These are phyloP conservation scores for Progne subis DNA, from an alignment of 2,113 vertebrate genomes.

Conservation along the genomic window DNA sequence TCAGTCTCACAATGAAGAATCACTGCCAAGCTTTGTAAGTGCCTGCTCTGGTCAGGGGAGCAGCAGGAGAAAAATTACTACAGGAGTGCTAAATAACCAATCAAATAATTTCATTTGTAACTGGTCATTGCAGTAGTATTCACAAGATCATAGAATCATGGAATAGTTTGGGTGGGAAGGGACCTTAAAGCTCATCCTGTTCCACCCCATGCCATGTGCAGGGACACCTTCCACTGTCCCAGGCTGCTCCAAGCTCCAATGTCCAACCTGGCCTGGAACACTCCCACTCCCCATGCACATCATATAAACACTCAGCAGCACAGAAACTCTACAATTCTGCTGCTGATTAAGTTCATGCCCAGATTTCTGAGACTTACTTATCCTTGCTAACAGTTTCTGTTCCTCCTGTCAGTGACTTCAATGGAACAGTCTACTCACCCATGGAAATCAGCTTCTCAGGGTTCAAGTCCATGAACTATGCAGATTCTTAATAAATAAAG, in stretches of 20 bases:
- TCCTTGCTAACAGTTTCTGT: neutral
- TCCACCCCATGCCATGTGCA: neutral
- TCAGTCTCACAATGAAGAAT: neutral
- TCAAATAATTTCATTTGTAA: neutral
- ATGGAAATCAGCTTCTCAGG: neutral
- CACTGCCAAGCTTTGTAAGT: accelerated
- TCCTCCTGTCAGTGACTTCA: neutral
- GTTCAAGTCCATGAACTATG: neutral
- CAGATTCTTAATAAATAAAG: neutral
- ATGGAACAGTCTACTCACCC: neutral
- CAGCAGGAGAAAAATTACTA: neutral
- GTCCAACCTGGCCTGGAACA: accelerated
- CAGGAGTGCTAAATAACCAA: neutral
- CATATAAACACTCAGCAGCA: neutral
- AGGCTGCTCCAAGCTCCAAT: neutral
- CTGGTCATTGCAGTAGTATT: neutral
- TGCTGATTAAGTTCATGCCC: neutral
- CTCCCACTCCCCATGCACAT: neutral
- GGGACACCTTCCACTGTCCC: neutral
- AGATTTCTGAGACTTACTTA: neutral
- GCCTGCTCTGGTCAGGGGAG: neutral
- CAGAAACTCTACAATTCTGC: neutral
- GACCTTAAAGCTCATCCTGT: neutral
- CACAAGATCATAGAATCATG: neutral
- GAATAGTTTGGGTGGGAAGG: neutral